Percentiles rank a stretch among this genome's conserved stretches.
Evolutionary conservation across 2,113 vertebrate species (phyloP).

Genomic region (Chunga burmeisteri): DNA sequence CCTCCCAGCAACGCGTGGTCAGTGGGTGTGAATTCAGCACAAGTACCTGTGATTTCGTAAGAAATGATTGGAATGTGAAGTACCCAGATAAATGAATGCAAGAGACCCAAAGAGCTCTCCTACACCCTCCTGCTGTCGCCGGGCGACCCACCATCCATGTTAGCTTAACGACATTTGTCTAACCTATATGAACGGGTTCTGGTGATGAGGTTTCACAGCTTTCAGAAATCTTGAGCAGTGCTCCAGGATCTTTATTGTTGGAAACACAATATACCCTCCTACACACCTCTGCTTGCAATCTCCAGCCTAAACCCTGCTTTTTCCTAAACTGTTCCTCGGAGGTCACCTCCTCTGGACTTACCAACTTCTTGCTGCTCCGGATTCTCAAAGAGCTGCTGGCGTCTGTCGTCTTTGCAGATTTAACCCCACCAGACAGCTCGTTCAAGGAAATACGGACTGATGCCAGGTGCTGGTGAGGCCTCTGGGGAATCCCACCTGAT

Average conservation of each 20-base stretch:
- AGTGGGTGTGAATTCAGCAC: background rate
- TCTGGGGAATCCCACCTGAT: background rate
- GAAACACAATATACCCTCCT: background rate
- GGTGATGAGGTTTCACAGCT: background rate
- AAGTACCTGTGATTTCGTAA: background rate
- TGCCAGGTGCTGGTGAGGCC: background rate
- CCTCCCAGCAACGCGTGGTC: background rate
- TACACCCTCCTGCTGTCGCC: background rate
- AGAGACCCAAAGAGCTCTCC: background rate
- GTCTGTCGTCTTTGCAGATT: background rate
- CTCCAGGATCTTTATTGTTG: background rate
- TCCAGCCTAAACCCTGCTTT: background rate
- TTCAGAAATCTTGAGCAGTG: background rate
- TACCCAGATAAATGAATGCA: accelerated
- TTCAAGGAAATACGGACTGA: background rate
- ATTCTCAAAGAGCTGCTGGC: background rate
- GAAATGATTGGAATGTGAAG: background rate
- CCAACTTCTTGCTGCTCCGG: background rate
- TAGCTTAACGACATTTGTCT: background rate
- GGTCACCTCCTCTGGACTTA: background rate
- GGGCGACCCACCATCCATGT: background rate
- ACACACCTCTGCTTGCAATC: background rate
- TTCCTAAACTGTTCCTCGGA: background rate
- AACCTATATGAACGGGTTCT: background rate
- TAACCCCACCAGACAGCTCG: background rate